Conservation (phyloP, 2,888 invertebrate species). For the Diaphora mendica region DNA sequence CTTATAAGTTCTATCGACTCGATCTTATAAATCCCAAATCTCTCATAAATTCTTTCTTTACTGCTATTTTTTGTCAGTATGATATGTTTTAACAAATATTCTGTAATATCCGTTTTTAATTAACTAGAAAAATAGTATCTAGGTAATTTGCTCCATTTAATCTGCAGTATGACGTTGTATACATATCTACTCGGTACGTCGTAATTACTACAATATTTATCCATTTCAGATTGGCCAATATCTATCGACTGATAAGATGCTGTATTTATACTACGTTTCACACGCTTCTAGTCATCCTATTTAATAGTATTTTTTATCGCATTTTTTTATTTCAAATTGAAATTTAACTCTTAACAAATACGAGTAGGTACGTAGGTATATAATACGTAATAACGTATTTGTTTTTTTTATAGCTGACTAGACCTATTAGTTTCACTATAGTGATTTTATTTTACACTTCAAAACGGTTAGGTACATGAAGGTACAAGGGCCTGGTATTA, state of each 20-base stretch:
- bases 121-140: no score
- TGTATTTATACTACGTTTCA: neutral
- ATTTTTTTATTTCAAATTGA: neutral
- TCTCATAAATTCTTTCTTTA: neutral
- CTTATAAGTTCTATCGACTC: no score
- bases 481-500: no score
- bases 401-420: no score
- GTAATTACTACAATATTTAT: neutral
- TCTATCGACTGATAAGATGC: neutral
- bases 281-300: neutral
- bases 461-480: no score
- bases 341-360: neutral
- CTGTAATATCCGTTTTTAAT: neutral
- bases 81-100: neutral
- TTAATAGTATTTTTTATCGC: neutral
- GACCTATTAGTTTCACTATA: no score
- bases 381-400: no score
- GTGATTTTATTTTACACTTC: no score
- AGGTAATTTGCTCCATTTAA: neutral
- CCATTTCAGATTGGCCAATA: neutral
- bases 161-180: neutral
- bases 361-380: no score
- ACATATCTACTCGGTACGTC: neutral
- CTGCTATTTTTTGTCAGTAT: neutral
- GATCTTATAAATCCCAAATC: neutral